Conservation (phyloP, 2,888 invertebrate genomes). For the Leptarthrus brevirostris region DNA sequence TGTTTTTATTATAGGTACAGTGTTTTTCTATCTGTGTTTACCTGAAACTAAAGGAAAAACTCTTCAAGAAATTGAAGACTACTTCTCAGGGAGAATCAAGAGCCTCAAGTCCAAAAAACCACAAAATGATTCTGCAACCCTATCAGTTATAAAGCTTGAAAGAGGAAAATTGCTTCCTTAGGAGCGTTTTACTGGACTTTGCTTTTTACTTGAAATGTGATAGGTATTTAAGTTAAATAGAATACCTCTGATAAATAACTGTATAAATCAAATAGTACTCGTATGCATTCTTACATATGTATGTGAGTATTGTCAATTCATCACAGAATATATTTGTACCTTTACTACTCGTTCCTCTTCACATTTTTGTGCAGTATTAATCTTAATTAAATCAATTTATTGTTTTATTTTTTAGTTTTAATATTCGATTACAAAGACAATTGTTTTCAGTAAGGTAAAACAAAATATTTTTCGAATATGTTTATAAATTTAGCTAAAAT, state of each 20-base stretch:
- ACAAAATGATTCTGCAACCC: neutral
- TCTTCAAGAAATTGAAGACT: slow-evolving; percentile 78
- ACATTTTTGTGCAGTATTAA: too few species aligned
- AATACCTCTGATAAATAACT: slow-evolving; percentile 22
- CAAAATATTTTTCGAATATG: too few species aligned
- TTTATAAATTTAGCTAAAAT: too few species aligned
- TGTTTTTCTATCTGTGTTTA: slow-evolving; percentile 74
- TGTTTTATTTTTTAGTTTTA: too few species aligned
- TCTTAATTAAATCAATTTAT: too few species aligned
- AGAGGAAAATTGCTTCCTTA: slow-evolving; percentile 34
- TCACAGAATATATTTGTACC: too few species aligned
- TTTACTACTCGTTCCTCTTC: too few species aligned
- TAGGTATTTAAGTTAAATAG: slow-evolving; percentile 20
- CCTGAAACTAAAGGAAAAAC: slow-evolving; percentile 78
- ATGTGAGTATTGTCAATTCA: too few species aligned
- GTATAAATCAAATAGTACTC: too few species aligned
- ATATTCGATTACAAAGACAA: too few species aligned
- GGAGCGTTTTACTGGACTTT: neutral
- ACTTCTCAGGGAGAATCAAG: slow-evolving; percentile 74
- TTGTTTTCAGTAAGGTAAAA: too few species aligned
- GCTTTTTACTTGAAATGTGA: neutral
- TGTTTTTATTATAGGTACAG: slow-evolving; percentile 66
- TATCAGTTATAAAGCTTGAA: slow-evolving; percentile 13
- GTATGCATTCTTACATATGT: too few species aligned
- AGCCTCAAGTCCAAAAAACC: slow-evolving; percentile 66